Evolutionary conservation across 2,113 vertebrate genomes (phyloP), one percentile per base, ranked within the genome.

Genomic region (Pedionomus torquatus): DNA sequence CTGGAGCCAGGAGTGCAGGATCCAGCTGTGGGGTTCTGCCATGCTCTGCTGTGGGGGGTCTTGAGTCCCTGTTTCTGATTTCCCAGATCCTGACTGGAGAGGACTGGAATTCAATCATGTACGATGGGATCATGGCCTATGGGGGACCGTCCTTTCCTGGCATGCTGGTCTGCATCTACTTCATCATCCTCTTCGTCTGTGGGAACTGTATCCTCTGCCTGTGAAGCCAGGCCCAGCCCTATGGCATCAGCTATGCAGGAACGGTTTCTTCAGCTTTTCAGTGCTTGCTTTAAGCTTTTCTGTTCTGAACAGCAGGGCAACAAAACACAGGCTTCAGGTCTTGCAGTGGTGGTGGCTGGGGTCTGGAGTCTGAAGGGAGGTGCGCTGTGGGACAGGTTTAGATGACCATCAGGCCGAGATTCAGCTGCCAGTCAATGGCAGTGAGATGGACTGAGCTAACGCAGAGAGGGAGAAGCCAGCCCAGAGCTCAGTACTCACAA

Each of bases 101-200:
- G 86, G 99, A 99, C 76, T 99, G 99, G 99, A 99, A 98, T 91
- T 98, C 98, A 3, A 98, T 99, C 46, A 99, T 99, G 99, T 99
- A 99, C 23, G 98, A 99, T 31, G 99, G 99, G 28, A 99, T 99
- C 91, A 98, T 99, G 99, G 98, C 99, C 64, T 99, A 99, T 0
- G 99, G 99, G 8, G 99, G 99, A 24, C 99, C 99, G 0, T 97
- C 97, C 44, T 98, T 99, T 79, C 99, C 99, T 2, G 99, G 99
- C 30, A 98, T 99, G 97, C 97, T 99, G 12, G 99, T 99, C 77
- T 98, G 99, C 98, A 99, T 99, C 82, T 99, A 99, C 93, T 99
- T 99, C 89, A 98, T 99, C 97, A 97, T 99, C 96, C 99, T 99
- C 64, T 99, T 99, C 1, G 98, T 99, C 60, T 99, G 98, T 93